Base-by-base conservation (phyloP, 2,113 vertebrate species). In the Gavia stellata region DNA sequence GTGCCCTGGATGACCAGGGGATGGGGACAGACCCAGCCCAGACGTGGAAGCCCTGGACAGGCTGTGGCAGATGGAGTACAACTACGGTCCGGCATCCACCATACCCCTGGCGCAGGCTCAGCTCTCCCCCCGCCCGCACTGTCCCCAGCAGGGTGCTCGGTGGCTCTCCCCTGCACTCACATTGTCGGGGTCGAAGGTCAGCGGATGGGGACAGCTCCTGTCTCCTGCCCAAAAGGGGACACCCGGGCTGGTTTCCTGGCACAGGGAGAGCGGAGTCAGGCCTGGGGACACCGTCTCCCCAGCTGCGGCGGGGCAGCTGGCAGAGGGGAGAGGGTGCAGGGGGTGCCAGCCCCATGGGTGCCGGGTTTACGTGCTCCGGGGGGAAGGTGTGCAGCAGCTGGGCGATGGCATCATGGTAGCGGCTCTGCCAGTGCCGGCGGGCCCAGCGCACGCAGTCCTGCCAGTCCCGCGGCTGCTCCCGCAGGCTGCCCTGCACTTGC, bases 361-460 rank as follows among this genome's bases (percentile, higher is more conserved):
- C 21, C 1, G 1, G 26, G 58, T 96, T 97, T 97, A 99, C 98
- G 21, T 98, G 88, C 23, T 97, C 82, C 0, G 95, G 83, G 42
- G 98, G 98, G 42, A 98, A 98, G 95, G 66, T 97, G 95, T 98
- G 97, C 88, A 98, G 97, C 73, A 99, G 97, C 86, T 99, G 98
- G 21, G 10, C 2, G 15, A 99, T 98, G 19, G 94, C 84, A 3
- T 98, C 92, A 6, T 94, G 98, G 88, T 97, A 99, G 49, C 97
- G 18, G 33, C 73, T 98, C 95, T 99, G 98, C 98, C 98, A 99
- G 86, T 78, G 98, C 92, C 23, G 63, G 6, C 94, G 96, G 16
- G 98, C 98, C 98, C 98, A 99, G 65, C 3, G 16, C 86, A 99
- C 97, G 0, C 98, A 99, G 96, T 98, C 98, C 12, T 5, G 62